Percentiles rank a stretch among this genome's conserved stretches.
These are phyloP conservation scores for Ditylenchus dipsaci DNA, from an alignment of 1,140 invertebrate species.

Conservation along the genomic window DNA sequence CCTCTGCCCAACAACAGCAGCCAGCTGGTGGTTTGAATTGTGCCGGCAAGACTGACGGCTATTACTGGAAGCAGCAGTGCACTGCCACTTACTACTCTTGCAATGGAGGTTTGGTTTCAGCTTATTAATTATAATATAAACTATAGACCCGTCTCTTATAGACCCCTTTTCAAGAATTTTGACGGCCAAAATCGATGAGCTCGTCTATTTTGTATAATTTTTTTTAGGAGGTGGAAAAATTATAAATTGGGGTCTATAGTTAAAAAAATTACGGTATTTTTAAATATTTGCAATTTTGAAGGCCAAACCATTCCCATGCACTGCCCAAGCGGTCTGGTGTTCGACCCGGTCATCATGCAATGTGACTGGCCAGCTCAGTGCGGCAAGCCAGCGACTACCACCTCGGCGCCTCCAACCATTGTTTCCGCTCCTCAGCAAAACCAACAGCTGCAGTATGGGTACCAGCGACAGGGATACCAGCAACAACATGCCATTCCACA, in stretches of 20 bases:
- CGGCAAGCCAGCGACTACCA: neutral
- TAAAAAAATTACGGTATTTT: neutral
- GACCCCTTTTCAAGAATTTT: too few relatives aligned
- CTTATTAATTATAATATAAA: too few relatives aligned
- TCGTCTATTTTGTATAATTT: too few relatives aligned
- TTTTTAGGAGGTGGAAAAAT: too few relatives aligned
- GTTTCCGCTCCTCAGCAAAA: neutral
- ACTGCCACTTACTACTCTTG: neutral
- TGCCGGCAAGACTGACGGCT: neutral
- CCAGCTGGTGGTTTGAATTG: neutral
- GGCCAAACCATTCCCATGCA: neutral
- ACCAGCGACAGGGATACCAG: neutral
- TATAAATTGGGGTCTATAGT: too few relatives aligned
- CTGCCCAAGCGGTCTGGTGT: neutral
- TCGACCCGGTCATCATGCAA: neutral
- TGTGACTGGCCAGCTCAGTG: neutral
- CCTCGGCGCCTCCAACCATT: neutral
- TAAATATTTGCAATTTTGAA: too few relatives aligned
- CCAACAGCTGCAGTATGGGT: too few relatives aligned
- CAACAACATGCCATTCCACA: neutral
- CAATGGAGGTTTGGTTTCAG: neutral
- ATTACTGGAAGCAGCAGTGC: constrained; percentile 1
- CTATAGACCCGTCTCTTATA: too few relatives aligned
- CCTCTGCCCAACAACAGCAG: too few relatives aligned
- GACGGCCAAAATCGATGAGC: too few relatives aligned